Conservation (phyloP, 2,888 invertebrate genomes). For the Therioaphis trifolii region DNA sequence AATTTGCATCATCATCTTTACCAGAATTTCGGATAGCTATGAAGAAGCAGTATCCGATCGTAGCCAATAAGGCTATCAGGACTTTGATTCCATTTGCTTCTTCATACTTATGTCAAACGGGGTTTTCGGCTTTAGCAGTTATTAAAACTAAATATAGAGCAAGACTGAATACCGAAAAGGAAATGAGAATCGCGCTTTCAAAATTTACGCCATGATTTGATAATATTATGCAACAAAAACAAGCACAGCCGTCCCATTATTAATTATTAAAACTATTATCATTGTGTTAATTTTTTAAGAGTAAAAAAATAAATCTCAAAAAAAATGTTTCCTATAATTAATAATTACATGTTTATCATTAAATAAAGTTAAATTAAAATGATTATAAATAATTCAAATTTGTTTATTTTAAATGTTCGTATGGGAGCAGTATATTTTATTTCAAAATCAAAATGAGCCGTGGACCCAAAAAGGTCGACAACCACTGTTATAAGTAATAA, state of each 20-base stretch:
- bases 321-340: conserved; percentile 31
- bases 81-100: too few species aligned
- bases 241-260: conserved; percentile 18
- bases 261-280: conserved; percentile 8
- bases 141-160: too few species aligned
- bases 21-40: too few species aligned
- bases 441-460: conserved; percentile 8
- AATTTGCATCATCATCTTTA: too few species aligned
- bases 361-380: conserved; percentile 28
- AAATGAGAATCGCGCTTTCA: conserved; percentile 24
- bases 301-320: conserved; percentile 20
- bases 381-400: too few species aligned
- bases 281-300: conserved; percentile 27
- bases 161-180: too few species aligned
- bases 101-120: too few species aligned
- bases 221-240: conserved; percentile 13
- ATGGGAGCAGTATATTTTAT: conserved; percentile 12
- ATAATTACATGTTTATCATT: conserved; percentile 33
- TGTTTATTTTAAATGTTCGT: too few species aligned
- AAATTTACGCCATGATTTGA: conserved; percentile 17
- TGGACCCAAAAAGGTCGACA: conserved; percentile 16
- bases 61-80: too few species aligned
- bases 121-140: too few species aligned
- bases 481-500: neutral
- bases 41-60: too few species aligned